phyloP scores from a whole-genome alignment of 2,113 vertebrate species.

The Lepisosteus osseus region DNA sequence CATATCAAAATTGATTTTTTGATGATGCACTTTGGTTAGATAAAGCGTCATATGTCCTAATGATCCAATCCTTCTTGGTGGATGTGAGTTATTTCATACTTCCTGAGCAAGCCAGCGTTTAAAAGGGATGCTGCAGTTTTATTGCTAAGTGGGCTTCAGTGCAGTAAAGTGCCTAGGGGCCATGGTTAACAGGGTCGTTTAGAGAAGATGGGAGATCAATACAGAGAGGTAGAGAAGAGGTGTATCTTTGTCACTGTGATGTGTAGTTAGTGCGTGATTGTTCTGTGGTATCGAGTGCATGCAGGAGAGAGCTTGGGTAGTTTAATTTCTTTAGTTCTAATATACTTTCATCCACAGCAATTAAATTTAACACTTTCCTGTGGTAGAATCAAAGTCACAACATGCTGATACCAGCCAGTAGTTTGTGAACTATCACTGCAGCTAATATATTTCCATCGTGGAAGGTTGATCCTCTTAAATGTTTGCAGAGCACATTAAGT shows the following conservation, averaged over 20 bases:
- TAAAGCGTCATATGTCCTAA: constrained; percentile 69
- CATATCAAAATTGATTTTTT: constrained; percentile 69
- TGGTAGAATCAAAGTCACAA: not conserved
- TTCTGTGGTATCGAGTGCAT: constrained; percentile 35
- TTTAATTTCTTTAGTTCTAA: constrained; percentile 46
- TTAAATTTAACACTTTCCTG: constrained; percentile 37
- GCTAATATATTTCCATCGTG: no score
- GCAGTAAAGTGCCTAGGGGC: constrained; percentile 76
- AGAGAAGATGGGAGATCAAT: constrained; percentile 81
- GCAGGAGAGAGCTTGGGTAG: constrained; percentile 49
- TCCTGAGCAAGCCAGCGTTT: constrained; percentile 29
- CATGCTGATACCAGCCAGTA: no score
- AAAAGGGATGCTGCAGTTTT: constrained; percentile 62
- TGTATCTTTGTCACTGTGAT: constrained; percentile 72
- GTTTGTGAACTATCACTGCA: no score
- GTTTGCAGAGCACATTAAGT: no score
- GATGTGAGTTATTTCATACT: constrained; percentile 66
- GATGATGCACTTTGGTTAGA: constrained; percentile 68
- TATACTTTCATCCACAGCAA: constrained; percentile 53
- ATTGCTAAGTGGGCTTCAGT: constrained; percentile 80
- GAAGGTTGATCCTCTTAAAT: no score
- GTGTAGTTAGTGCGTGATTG: constrained; percentile 70
- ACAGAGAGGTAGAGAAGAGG: constrained; percentile 69
- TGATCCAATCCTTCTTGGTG: constrained; percentile 64
- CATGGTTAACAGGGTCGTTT: constrained; percentile 75